Evolutionary conservation across 2,888 invertebrate species (phyloP).

Genomic region (Sisyra nigra): DNA sequence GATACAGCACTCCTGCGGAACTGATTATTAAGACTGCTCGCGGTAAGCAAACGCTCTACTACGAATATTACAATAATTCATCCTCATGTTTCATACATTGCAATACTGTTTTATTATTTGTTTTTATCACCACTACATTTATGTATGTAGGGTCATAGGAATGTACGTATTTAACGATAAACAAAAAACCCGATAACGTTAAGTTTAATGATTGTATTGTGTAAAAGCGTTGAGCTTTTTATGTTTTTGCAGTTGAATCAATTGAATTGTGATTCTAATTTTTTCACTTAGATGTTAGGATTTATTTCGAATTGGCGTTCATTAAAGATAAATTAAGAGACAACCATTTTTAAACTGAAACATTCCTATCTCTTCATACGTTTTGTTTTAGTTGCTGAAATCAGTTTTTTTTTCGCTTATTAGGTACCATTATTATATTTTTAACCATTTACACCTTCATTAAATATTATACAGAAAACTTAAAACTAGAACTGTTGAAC

Average conservation of each 20-base stretch:
- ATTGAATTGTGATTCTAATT: too few relatives aligned
- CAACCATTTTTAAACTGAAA: not conserved
- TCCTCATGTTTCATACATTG: conserved; percentile 4
- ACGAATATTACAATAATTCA: conserved; percentile 9
- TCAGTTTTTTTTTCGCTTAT: not conserved
- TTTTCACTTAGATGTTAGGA: too few relatives aligned
- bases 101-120: conserved; percentile 3
- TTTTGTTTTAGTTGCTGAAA: not conserved
- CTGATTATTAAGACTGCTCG: conserved; percentile 70
- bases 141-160: conserved; percentile 6
- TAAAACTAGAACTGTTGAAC: not conserved
- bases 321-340: too few relatives aligned
- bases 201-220: not conserved
- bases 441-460: not conserved
- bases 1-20: conserved; percentile 61
- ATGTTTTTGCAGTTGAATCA: too few relatives aligned
- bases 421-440: conserved; percentile 1
- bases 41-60: conserved; percentile 45
- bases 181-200: not conserved
- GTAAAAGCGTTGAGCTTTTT: not conserved
- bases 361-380: conserved; percentile 1
- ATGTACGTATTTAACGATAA: not conserved
- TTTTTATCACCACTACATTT: conserved; percentile 11
- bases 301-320: too few relatives aligned
- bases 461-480: not conserved